These are phyloP conservation scores for Nyctibius bracteatus DNA, from an alignment of 2,113 vertebrate genomes.

Conservation along the genomic window DNA sequence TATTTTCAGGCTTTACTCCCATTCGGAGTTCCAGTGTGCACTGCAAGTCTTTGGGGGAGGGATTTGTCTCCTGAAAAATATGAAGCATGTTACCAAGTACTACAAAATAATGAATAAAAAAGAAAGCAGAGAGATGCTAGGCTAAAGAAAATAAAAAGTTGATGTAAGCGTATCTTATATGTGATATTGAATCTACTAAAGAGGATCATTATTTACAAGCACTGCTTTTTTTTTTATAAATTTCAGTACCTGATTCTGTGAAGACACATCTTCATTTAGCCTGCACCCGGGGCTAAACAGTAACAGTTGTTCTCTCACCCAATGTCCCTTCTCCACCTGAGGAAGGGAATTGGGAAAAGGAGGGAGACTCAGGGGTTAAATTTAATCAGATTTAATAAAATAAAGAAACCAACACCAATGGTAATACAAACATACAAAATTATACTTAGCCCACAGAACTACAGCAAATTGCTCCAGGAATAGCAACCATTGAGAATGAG, in stretches of 20 bases:
- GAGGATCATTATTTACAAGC: background rate
- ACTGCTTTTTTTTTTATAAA: accelerated
- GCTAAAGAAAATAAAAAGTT: background rate
- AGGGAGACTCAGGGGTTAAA: too few relatives aligned
- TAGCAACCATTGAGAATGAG: too few relatives aligned
- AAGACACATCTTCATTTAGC: too few relatives aligned
- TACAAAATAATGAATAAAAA: background rate
- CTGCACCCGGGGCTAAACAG: too few relatives aligned
- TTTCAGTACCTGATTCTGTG: background rate
- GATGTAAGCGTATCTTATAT: background rate
- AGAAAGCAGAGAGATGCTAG: background rate
- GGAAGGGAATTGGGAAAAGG: too few relatives aligned
- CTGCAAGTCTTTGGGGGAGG: background rate
- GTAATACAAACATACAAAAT: too few relatives aligned
- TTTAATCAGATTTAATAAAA: too few relatives aligned
- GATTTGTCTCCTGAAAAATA: background rate
- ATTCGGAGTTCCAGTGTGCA: background rate
- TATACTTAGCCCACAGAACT: too few relatives aligned
- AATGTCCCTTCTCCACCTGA: too few relatives aligned
- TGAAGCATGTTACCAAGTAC: background rate
- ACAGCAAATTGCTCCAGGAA: too few relatives aligned
- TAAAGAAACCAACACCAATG: too few relatives aligned
- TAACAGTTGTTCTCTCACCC: too few relatives aligned
- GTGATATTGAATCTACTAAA: background rate
- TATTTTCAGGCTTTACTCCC: conserved; percentile 17